Evolutionary conservation across 2,888 invertebrate genomes (phyloP).

Genomic region (Thyatira batis): DNA sequence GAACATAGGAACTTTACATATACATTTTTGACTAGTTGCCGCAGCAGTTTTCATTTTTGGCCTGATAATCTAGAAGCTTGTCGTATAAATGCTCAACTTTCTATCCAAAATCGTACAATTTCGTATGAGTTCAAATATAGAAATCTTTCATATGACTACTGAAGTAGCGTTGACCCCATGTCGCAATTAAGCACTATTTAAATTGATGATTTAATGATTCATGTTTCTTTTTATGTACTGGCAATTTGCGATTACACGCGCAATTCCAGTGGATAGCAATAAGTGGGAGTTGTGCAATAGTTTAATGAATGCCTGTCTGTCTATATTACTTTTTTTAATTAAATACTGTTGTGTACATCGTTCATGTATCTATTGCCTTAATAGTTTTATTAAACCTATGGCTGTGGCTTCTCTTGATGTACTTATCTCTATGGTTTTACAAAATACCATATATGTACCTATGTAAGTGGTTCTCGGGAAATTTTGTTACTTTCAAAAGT

Average conservation of each 20-base stretch:
- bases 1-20: too few species aligned
- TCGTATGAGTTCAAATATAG: background rate
- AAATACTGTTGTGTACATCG: background rate
- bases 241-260: conserved; percentile 50
- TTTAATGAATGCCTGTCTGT: conserved; percentile 21
- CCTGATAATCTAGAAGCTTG: too few species aligned
- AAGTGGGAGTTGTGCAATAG: conserved; percentile 22
- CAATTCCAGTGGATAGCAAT: conserved; percentile 31
- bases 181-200: conserved; percentile 27
- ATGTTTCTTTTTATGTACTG: conserved; percentile 43
- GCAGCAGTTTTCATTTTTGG: too few species aligned
- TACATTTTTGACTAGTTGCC: too few species aligned
- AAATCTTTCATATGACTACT: conserved; percentile 36
- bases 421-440: too few species aligned
- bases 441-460: too few species aligned
- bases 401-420: background rate
- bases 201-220: conserved; percentile 25
- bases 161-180: conserved; percentile 44
- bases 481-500: too few species aligned
- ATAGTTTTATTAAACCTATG: background rate
- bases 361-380: background rate
- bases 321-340: conserved; percentile 14
- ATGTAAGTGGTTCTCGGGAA: too few species aligned
- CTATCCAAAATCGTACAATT: background rate
- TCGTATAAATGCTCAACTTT: too few species aligned